Conservation (phyloP, 1,140 invertebrate species). For the Drosophila lacertosa region DNA sequence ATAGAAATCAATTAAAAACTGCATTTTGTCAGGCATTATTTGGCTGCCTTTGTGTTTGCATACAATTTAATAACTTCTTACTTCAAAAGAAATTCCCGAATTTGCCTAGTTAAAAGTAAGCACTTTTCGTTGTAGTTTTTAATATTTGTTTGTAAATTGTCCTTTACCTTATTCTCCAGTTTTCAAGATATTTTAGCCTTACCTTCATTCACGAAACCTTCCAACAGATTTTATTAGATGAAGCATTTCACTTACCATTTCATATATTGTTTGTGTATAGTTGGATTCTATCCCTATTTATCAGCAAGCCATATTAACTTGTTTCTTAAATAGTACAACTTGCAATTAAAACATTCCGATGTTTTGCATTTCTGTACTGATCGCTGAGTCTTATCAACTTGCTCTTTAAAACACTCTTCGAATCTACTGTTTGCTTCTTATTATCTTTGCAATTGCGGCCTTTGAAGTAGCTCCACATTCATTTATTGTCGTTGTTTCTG, state of each 20-base stretch:
- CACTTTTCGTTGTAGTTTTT: too few species aligned
- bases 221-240: too few species aligned
- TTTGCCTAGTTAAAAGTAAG: background rate
- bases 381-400: constrained; percentile 51
- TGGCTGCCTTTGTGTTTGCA: constrained; percentile 51
- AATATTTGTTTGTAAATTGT: too few species aligned
- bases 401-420: constrained; percentile 23
- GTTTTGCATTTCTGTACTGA: constrained; percentile 25
- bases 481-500: constrained; percentile 18
- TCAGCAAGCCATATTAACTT: constrained; percentile 14
- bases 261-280: background rate
- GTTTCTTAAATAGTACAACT: constrained; percentile 35
- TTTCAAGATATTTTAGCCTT: too few species aligned
- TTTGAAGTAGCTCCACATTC: constrained; percentile 45
- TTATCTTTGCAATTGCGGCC: constrained; percentile 44
- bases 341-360: constrained; percentile 56
- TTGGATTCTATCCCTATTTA: constrained; percentile 11
- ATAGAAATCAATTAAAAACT: constrained; percentile 55
- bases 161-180: too few species aligned
- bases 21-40: constrained; percentile 71
- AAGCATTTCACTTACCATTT: background rate
- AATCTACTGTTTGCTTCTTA: constrained; percentile 34
- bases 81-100: constrained; percentile 27
- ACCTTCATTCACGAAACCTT: too few species aligned
- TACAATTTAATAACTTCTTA: constrained; percentile 24